These are phyloP conservation scores for Slavum lentiscoides DNA, from an alignment of 2,888 invertebrate species.

Conservation along the genomic window DNA sequence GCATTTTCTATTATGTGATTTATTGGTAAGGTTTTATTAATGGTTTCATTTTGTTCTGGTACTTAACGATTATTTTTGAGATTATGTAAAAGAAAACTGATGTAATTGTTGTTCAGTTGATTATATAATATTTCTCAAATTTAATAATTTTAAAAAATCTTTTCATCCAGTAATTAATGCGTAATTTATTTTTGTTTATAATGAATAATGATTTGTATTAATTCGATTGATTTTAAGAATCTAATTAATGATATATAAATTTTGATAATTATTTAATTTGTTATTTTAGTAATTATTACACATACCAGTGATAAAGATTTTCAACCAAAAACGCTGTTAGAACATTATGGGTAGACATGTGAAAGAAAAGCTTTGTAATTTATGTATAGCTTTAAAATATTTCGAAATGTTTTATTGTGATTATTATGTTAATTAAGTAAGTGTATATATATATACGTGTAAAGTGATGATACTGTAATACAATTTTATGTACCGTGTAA, in stretches of 20 bases:
- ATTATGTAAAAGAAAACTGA: no score
- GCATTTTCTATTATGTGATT: conserved; percentile 25
- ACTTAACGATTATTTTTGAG: neutral
- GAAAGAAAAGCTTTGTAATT: conserved; percentile 33
- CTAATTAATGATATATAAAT: neutral
- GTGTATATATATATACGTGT: conserved; percentile 38
- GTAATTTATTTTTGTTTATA: neutral
- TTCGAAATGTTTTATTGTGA: conserved; percentile 44
- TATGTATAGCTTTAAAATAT: conserved; percentile 33
- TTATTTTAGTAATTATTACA: neutral
- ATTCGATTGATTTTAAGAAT: conserved; percentile 17
- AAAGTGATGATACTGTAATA: conserved; percentile 52
- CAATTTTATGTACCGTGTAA: conserved; percentile 49
- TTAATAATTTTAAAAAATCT: no score
- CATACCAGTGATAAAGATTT: neutral
- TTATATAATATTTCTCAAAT: no score
- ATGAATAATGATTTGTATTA: neutral
- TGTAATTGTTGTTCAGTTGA: no score
- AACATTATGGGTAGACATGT: conserved; percentile 10
- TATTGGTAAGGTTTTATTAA: conserved; percentile 10
- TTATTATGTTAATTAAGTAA: conserved; percentile 37
- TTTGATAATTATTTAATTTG: conserved; percentile 27
- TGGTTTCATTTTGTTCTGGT: conserved; percentile 7
- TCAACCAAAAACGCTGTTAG: conserved; percentile 23
- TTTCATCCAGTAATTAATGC: no score